Percentiles rank a stretch among this genome's conserved stretches.
Conservation (phyloP, 2,888 invertebrate genomes). For the Orthosia gracilis region DNA sequence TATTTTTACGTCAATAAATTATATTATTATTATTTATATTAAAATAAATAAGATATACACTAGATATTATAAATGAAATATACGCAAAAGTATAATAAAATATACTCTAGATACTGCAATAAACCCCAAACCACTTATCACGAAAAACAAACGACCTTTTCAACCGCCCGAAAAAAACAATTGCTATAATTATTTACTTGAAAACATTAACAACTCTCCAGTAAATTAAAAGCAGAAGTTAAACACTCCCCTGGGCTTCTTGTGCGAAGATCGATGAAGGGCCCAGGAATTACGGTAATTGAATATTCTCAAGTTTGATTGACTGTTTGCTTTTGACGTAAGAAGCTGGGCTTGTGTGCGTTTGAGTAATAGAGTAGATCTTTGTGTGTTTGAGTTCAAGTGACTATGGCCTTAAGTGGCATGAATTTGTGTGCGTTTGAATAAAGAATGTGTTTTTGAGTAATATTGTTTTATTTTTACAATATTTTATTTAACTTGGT, state of each 20-base stretch:
- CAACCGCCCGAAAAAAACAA: conserved; percentile 7
- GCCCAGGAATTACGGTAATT: conserved; percentile 49
- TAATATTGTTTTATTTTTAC: background rate
- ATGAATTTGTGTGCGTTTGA: background rate
- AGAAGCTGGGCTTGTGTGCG: conserved; percentile 2
- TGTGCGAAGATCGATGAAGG: conserved; percentile 44
- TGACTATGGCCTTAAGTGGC: background rate
- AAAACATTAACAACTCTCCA: conserved; percentile 36
- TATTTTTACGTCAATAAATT: too few relatives aligned
- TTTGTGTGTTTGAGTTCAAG: background rate
- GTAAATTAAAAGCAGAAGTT: conserved; percentile 39
- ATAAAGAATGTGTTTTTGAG: background rate
- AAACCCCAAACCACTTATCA: background rate
- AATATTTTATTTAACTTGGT: too few relatives aligned
- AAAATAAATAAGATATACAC: too few relatives aligned
- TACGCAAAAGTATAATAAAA: too few relatives aligned
- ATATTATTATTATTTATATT: too few relatives aligned
- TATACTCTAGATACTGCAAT: too few relatives aligned
- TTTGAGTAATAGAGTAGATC: background rate
- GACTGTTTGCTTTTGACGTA: conserved; percentile 30
- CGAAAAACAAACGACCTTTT: background rate
- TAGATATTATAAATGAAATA: too few relatives aligned
- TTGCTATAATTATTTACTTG: conserved; percentile 21
- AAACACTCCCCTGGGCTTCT: conserved; percentile 38
- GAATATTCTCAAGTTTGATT: conserved; percentile 56